Evolutionary conservation across 2,797 vertebrate species (phyloP).

Genomic region (Sphaeramia orbicularis): DNA sequence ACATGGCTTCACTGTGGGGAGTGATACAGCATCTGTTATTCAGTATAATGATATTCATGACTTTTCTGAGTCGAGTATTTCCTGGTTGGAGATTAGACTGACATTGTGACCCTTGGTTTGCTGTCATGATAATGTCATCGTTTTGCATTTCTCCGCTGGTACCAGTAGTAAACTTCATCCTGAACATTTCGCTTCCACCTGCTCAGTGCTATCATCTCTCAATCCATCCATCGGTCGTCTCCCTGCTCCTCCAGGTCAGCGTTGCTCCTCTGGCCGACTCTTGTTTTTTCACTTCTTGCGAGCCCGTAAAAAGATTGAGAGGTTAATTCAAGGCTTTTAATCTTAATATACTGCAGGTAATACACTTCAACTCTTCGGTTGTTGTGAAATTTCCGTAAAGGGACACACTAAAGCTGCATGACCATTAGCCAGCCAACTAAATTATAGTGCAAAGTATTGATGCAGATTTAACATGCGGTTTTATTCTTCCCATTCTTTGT

Average conservation of each 20-base stretch:
- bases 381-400: neutral
- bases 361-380: neutral
- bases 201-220: slow-evolving; percentile 28
- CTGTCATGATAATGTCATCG: slow-evolving; percentile 52
- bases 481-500: neutral
- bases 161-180: slow-evolving; percentile 35
- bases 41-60: slow-evolving; percentile 79
- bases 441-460: too few species aligned
- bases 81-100: slow-evolving; percentile 70
- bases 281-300: neutral
- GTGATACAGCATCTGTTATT: slow-evolving; percentile 62
- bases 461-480: too few species aligned
- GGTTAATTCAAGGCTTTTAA: slow-evolving; percentile 2
- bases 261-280: slow-evolving; percentile 5
- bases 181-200: slow-evolving; percentile 33
- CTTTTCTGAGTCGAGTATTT: slow-evolving; percentile 69
- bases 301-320: neutral
- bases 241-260: slow-evolving; percentile 20
- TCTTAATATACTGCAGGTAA: slow-evolving; percentile 4
- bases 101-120: slow-evolving; percentile 66
- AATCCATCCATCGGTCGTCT: neutral
- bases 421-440: too few species aligned
- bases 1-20: slow-evolving; percentile 24
- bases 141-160: slow-evolving; percentile 40
- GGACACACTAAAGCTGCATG: too few species aligned